A percentile compares a stretch with the other conserved stretches of the same genome.
Conservation (phyloP, 1,140 invertebrate species). For the Stratiolaelaps scimitus region DNA sequence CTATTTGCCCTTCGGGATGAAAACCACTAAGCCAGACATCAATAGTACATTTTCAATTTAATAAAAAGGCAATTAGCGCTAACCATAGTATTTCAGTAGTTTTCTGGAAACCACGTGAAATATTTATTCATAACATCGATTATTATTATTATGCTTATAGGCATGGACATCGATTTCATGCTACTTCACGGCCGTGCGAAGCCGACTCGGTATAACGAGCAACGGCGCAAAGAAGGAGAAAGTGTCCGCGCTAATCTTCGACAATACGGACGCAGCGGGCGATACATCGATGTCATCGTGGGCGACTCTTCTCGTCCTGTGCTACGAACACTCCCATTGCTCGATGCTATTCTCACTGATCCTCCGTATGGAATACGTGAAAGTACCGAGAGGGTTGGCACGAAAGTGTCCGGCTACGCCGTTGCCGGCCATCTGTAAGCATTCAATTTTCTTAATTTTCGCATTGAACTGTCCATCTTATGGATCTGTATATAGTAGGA, state of each 20-base stretch:
- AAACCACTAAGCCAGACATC: no score
- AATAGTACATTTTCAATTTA: no score
- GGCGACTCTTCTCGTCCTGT: conserved; percentile 71
- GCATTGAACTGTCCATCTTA: no score
- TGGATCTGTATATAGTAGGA: no score
- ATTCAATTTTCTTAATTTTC: no score
- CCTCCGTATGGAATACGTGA: conserved; percentile 92
- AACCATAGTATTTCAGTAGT: no score
- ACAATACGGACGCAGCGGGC: conserved; percentile 62
- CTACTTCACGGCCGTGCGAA: conserved; percentile 37
- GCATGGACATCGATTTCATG: conserved; percentile 21
- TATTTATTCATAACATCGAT: conserved; percentile 72
- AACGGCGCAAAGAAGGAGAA: conserved; percentile 64
- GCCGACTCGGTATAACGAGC: conserved; percentile 44
- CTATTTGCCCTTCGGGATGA: no score
- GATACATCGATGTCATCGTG: conserved; percentile 73
- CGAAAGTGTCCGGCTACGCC: conserved; percentile 38
- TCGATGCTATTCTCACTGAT: conserved; percentile 85
- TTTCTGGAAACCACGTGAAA: conserved; percentile 49
- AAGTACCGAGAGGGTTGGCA: conserved; percentile 68
- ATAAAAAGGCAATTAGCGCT: no score
- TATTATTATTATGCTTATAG: conserved; percentile 29
- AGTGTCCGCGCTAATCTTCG: conserved; percentile 67
- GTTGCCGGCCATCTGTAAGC: conserved; percentile 44
- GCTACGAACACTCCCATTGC: conserved; percentile 52